phyloP scores from a whole-genome alignment of 92 coral and sea anemone genomes.

The Phenganax stokvisi region DNA sequence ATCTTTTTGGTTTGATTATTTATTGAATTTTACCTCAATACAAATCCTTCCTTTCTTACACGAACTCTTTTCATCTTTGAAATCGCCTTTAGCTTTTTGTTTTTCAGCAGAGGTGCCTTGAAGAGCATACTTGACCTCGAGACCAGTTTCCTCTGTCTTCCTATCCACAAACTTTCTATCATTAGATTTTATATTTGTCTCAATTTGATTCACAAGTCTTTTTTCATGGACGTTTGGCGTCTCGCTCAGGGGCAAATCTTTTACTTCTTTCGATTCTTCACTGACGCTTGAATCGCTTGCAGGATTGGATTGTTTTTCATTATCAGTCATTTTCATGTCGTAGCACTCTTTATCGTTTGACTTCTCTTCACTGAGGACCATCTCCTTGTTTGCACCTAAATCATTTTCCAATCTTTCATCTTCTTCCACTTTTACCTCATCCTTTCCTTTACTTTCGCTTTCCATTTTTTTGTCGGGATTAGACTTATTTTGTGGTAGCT shows the following conservation, averaged over 20 bases:
- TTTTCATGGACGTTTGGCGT: not conserved
- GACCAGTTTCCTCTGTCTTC: not conserved
- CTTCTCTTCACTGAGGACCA: not conserved
- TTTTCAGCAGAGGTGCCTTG: not conserved
- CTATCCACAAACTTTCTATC: not conserved
- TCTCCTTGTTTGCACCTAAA: not conserved
- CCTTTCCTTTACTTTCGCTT: constrained; percentile 35
- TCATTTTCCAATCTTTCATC: not conserved
- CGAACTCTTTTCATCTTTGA: not conserved
- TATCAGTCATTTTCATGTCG: not conserved
- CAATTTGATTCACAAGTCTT: not conserved
- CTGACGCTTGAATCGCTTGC: no score
- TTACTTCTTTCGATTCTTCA: no score
- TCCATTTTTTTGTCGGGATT: not conserved
- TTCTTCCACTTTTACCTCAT: constrained; percentile 43
- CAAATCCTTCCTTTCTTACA: not conserved
- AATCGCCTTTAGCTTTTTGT: not conserved
- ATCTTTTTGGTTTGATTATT: no score
- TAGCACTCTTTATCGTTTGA: not conserved
- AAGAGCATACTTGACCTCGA: no score
- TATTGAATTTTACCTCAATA: not conserved
- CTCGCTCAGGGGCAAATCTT: not conserved
- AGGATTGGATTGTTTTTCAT: not conserved
- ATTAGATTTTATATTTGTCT: not conserved
- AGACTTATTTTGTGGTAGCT: constrained; percentile 42